A percentile compares a stretch with the other conserved stretches of the same genome.
These are phyloP conservation scores for Cheiracanthium punctorium DNA, from an alignment of 2,888 invertebrate species.

Conservation along the genomic window DNA sequence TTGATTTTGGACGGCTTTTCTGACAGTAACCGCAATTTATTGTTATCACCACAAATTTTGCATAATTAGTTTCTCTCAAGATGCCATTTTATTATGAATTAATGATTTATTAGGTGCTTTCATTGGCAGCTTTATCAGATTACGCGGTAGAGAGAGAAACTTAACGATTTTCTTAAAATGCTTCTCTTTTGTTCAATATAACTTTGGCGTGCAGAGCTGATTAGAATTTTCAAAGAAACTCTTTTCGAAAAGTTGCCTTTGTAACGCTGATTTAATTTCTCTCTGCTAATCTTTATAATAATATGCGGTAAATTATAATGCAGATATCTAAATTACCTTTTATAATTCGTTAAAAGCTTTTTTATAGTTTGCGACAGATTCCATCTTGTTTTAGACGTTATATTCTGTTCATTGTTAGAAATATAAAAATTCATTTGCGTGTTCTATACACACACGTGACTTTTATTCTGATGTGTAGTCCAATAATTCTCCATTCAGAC, in stretches of 20 bases:
- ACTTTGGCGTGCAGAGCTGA: background rate
- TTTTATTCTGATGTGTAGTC: too few relatives aligned
- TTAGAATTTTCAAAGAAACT: background rate
- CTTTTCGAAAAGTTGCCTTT: background rate
- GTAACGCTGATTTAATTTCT: background rate
- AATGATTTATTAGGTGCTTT: background rate
- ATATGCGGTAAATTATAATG: constrained; percentile 4
- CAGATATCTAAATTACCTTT: background rate
- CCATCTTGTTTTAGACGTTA: too few relatives aligned
- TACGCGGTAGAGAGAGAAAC: background rate
- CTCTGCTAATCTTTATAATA: background rate
- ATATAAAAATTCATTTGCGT: too few relatives aligned
- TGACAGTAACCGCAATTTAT: background rate
- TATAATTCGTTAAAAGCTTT: too few relatives aligned
- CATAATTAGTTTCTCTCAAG: constrained; percentile 3
- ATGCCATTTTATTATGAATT: background rate
- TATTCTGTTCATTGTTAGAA: too few relatives aligned
- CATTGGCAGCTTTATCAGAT: background rate
- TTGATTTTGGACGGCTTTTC: too few relatives aligned
- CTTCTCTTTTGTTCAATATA: background rate
- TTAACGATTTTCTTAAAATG: constrained; percentile 6
- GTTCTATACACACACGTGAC: too few relatives aligned
- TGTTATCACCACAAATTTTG: background rate
- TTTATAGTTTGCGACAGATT: too few relatives aligned
- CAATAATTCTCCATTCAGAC: too few relatives aligned